These are phyloP conservation scores for Phocoena phocoena DNA, from an alignment of 2,113 vertebrate species.

Conservation along the genomic window DNA sequence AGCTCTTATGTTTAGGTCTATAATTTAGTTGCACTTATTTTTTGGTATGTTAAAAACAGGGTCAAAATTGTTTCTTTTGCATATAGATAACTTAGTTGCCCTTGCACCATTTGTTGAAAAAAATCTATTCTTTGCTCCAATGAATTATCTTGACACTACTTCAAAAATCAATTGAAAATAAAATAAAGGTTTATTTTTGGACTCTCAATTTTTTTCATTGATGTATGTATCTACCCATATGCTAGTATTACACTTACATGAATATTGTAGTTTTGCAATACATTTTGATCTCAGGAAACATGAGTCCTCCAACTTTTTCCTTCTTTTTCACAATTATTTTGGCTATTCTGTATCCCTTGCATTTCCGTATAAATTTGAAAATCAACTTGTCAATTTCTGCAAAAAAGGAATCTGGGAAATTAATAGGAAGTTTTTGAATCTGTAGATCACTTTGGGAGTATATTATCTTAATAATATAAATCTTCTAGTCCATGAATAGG, in stretches of 20 bases:
- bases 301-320: background rate
- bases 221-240: background rate
- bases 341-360: background rate
- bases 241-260: background rate
- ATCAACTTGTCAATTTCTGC: background rate
- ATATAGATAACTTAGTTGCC: background rate
- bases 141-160: background rate
- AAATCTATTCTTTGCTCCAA: background rate
- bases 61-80: background rate
- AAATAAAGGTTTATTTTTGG: background rate
- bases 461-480: background rate
- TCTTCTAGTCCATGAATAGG: background rate
- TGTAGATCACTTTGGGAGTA: background rate
- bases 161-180: background rate
- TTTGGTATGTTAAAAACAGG: background rate
- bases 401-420: background rate
- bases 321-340: background rate
- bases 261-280: background rate
- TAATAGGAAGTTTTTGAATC: background rate
- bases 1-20: background rate
- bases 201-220: background rate
- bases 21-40: background rate
- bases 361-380: slow-evolving; percentile 10
- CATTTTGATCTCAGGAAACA: background rate
- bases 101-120: background rate